Evolutionary conservation across 2,113 vertebrate genomes (phyloP), one percentile per base, ranked within the genome.

Genomic region (Bombycilla garrulus): DNA sequence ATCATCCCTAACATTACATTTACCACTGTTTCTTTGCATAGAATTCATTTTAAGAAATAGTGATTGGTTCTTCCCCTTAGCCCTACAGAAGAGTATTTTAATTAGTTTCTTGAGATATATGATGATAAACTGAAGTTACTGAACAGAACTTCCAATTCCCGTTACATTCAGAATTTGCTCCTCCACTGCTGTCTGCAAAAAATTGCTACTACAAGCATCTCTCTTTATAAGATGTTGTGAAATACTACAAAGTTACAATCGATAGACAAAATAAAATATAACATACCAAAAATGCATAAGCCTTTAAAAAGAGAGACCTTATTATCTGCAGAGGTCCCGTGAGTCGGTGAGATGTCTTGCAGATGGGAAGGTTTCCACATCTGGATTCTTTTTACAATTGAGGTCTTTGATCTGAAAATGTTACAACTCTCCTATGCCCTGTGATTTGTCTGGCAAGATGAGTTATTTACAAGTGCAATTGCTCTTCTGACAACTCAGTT

Each of bases 401-500:
- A 79, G 24, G 74, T 64, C 87, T 96, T 95, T 94, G 91, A 93
- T 93, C 69, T 91, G 81, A 85, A 94, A 95, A 92, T 61, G 57
- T 92, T 94, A 90, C 89, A 95, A 50, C 73, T 94, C 81, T 94
- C 86, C 70, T 93, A 65, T 92, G 93, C 91, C 81, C 81, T 90
- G 45, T 91, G 84, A 95, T 95, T 96, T 95, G 93, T 93, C 73
- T 89, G 84, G 73, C 84, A 80, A 92, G 81, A 92, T 89, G 81
- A 95, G 89, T 89, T 95, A 96, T 95, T 92, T 95, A 95, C 91
- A 92, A 92, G 88, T 44, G 53, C 57, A 81, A 44, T 90, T 95
- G 50, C 78, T 91, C 62, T 92, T 90, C 73, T 69, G 65, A 94
- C 94, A 92, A 57, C 73, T 94, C 70, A 23, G 42, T 89, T 95